Evolutionary conservation across 2,797 vertebrate species (phyloP).

Genomic region (Pantherophis alleghaniensis): DNA sequence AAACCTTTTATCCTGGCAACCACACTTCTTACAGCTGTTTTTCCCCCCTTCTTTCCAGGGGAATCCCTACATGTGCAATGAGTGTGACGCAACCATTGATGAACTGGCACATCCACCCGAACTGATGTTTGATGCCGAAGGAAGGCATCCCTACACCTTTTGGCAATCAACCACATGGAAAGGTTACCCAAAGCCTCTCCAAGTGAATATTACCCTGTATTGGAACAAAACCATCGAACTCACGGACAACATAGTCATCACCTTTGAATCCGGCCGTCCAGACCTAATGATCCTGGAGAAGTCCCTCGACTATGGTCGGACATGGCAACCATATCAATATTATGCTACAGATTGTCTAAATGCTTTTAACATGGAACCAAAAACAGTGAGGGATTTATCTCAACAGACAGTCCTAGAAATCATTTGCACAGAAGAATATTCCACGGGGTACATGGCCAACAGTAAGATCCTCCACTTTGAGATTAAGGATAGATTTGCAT

Average conservation of each 20-base stretch:
- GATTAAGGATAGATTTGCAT: constrained; percentile 96
- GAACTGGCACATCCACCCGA: constrained; percentile 94
- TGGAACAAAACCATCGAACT: constrained; percentile 99
- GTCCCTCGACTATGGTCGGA: constrained; percentile 92
- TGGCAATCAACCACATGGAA: constrained; percentile 98
- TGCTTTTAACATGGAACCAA: constrained; percentile 97
- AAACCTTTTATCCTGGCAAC: not conserved
- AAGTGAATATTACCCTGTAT: constrained; percentile 94
- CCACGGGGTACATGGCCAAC: constrained; percentile 91
- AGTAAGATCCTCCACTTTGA: constrained; percentile 98
- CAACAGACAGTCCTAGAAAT: constrained; percentile 94
- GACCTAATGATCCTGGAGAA: constrained; percentile 99
- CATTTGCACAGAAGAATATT: constrained; percentile 99
- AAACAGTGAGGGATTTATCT: constrained; percentile 90
- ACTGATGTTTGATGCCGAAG: constrained; percentile 96
- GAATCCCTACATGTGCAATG: constrained; percentile 99
- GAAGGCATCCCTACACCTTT: constrained; percentile 94
- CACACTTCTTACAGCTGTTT: not conserved
- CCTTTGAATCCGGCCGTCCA: constrained; percentile 94
- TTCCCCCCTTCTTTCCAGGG: constrained; percentile 79
- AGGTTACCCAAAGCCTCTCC: constrained; percentile 89
- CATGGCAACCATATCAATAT: constrained; percentile 97
- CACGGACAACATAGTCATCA: constrained; percentile 95
- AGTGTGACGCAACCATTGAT: constrained; percentile 91
- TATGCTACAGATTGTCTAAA: constrained; percentile 97